Base-by-base conservation (phyloP, 2,888 invertebrate species). In the Caenorhabditis doughertyi region DNA sequence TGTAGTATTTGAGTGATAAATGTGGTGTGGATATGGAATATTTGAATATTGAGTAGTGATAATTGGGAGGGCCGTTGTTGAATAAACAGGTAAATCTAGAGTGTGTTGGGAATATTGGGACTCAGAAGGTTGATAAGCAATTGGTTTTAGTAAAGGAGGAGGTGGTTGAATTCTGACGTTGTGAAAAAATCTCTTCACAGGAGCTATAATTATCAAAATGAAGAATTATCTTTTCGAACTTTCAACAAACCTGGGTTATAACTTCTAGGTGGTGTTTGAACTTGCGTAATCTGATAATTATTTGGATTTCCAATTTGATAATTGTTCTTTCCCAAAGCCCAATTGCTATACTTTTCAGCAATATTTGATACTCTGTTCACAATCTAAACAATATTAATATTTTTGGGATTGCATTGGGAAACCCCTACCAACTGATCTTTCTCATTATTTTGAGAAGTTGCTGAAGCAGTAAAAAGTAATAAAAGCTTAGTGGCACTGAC, bases 261-360 rank as follows among this genome's bases (percentile, higher is more conserved):
- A 7, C 47, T 71, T 4, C 71, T 49, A 18, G 80, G 80, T 7
- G 79, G 49, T 42, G 49, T 23, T 18, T 65, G 71, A 18, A 79
- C 53, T 62, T 79, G 77, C 4, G 70, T 77, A 9, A 51, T 35
- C n/a, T 68, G 60, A 7, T 68, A 68, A 42, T 39, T 53, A 9
- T 4, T 51, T 1, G 29, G 42, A 58, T n/a, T 16, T 32, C 18
- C n/a, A 3, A 49, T 3, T 27, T 35, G 25, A 5, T 13, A 18
- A 25, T 27, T 53, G 3, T 27, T 42, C 18, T 79, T 53, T n/a
- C 81, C 81, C 21, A 81, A 23, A 7, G 81, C 81, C 81, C 81
- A 81, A 53, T 81, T 74, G 58, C 81, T 81, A 47, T 81, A 81
- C 13, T 67, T 47, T 42, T 81, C 65, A 7, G 81, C 81, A 25